These are phyloP conservation scores for Fundulus diaphanus DNA, from an alignment of 2,797 vertebrate species.

Conservation along the genomic window DNA sequence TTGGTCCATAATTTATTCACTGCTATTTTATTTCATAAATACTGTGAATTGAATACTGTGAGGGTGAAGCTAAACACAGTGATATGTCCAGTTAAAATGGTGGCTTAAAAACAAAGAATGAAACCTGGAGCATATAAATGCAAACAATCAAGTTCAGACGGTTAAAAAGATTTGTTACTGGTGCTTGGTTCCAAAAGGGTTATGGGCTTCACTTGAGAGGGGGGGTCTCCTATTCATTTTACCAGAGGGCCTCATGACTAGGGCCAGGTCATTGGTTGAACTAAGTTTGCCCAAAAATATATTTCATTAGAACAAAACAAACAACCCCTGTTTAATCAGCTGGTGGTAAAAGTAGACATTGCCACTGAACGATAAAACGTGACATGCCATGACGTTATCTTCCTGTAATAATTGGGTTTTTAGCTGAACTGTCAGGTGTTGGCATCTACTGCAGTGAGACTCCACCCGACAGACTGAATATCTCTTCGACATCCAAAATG, in stretches of 20 bases:
- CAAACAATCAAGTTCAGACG: background rate
- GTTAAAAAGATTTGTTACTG: background rate
- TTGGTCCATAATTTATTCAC: background rate
- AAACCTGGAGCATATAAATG: background rate
- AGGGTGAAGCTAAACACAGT: background rate
- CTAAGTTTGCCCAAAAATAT: background rate
- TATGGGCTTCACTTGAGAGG: background rate
- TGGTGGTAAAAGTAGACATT: background rate
- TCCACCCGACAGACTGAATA: background rate
- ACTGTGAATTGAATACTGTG: background rate
- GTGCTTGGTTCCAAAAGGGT: background rate
- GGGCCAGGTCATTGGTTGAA: background rate
- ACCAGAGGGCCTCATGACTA: background rate
- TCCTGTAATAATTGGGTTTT: background rate
- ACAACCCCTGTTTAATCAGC: background rate
- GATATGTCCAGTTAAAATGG: background rate
- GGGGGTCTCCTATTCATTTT: background rate
- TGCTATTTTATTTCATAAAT: background rate
- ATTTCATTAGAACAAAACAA: background rate
- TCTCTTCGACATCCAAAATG: background rate
- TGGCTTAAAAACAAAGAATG: too few species aligned
- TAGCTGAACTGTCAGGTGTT: background rate
- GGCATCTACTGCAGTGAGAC: background rate
- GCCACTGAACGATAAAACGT: background rate
- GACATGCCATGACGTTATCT: background rate